These are phyloP conservation scores for Phasianus colchicus DNA, from an alignment of 2,113 vertebrate species.

Conservation along the genomic window DNA sequence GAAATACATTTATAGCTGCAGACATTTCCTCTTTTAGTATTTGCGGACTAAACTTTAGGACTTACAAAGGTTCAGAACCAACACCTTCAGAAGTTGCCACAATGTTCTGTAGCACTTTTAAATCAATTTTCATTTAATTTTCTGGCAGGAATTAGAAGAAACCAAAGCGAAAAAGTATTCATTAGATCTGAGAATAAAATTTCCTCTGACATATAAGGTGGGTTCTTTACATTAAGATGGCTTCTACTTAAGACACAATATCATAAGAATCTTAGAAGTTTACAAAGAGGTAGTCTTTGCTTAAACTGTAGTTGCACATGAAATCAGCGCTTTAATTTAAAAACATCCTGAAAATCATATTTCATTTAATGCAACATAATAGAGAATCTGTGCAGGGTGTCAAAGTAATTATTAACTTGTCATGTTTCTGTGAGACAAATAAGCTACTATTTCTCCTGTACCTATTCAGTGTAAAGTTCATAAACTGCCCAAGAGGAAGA, in stretches of 20 bases:
- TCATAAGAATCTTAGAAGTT: not conserved
- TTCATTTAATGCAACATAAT: not conserved
- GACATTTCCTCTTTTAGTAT: not conserved
- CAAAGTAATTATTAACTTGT: slow-evolving; percentile 58
- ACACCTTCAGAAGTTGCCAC: not conserved
- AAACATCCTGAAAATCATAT: not conserved
- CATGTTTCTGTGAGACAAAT: not conserved
- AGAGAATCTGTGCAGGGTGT: not conserved
- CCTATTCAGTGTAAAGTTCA: not conserved
- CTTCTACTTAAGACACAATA: not conserved
- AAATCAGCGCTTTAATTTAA: not conserved
- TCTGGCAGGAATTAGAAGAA: not conserved
- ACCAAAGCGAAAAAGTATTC: not conserved
- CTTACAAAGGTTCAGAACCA: not conserved
- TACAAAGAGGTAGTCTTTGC: not conserved
- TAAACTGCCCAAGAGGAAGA: not conserved
- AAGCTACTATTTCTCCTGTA: not conserved
- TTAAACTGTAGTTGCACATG: not conserved
- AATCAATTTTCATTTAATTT: not conserved
- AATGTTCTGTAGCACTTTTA: not conserved
- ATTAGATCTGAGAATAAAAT: not conserved
- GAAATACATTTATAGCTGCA: not conserved
- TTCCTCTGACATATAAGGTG: not conserved
- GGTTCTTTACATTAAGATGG: not conserved
- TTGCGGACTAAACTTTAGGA: not conserved